Base-by-base conservation (phyloP, 2,797 vertebrate genomes). In the Xenentodon cancila region DNA sequence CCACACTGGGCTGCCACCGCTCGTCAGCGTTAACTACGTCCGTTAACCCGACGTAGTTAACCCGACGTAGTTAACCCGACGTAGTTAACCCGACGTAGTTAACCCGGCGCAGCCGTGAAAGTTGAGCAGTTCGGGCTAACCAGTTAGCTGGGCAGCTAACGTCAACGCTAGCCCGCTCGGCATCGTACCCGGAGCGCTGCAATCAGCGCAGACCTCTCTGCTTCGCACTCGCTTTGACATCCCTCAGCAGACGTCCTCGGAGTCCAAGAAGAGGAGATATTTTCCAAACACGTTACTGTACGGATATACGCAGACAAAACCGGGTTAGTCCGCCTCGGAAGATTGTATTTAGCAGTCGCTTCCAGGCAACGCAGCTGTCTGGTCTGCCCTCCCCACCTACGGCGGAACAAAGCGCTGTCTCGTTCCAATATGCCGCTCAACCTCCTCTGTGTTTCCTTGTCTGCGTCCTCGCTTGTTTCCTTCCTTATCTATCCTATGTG, bases 141-240 rank as follows among this genome's bases (percentile, higher is more conserved):
- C 52, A 44, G 70, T 71, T 87, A 90, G 86, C 87, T 58, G 11
- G 4, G 27, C 27, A 40, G 90, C 90, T 90, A 85, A 67, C 56
- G 49, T 16, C 42, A 32, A 65, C 7, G 84, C 79, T 91, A 89
- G 79, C 80, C 68, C 42, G 59, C 61, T 66, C 79, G 86, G 67
- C 84, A 77, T 85, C 95, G 64, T 92, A 98, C 97, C 97, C 80
- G 90, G 91, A 59, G 95, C 93, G 82, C 96, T 97, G 94, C 97
- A 99, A 84, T 99, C 97, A 19, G 97, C 97, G 94, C 97, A 99
- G 82, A 98, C 92, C 76, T 98, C 96, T 89, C 95, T 94, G 93
- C 94, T 97, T 90, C 96, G 93, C 66, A 96, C 92, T 77, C 96
- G 94, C 92, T 96, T 98, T 87, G 97, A 97, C 97, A 99, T 94